These are phyloP conservation scores for Sylvia borin DNA, from an alignment of 2,797 vertebrate genomes.

Conservation along the genomic window DNA sequence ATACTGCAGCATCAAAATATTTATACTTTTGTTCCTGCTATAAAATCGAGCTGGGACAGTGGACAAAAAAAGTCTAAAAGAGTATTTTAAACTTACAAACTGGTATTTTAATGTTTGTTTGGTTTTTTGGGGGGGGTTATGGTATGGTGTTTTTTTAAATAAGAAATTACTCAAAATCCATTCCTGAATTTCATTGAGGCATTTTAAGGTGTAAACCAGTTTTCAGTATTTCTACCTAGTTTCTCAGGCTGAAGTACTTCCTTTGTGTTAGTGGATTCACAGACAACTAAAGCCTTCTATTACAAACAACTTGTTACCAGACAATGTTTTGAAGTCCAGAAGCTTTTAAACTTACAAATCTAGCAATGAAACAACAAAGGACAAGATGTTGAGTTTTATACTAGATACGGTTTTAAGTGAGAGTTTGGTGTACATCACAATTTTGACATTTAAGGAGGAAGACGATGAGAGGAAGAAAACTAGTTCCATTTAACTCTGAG, in stretches of 20 bases:
- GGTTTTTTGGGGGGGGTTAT: accelerated
- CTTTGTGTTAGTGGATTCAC: background rate
- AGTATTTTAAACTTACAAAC: background rate
- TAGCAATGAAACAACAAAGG: background rate
- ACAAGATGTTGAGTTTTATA: background rate
- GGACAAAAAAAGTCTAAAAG: background rate
- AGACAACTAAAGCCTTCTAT: background rate
- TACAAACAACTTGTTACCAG: background rate
- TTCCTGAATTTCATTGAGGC: background rate
- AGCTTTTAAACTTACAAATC: background rate
- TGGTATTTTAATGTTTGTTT: background rate
- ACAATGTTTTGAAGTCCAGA: background rate
- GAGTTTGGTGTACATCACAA: background rate
- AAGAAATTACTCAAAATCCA: background rate
- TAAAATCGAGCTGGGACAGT: background rate
- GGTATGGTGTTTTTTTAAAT: accelerated
- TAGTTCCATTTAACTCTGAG: background rate
- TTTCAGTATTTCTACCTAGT: background rate
- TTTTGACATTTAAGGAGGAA: background rate
- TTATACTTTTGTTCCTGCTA: background rate
- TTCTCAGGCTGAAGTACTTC: background rate
- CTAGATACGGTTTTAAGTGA: background rate
- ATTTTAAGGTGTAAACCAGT: background rate
- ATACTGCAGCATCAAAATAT: background rate
- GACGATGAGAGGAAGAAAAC: background rate